phyloP scores from a whole-genome alignment of 2,888 invertebrate genomes.

The Fabriciana adippe region DNA sequence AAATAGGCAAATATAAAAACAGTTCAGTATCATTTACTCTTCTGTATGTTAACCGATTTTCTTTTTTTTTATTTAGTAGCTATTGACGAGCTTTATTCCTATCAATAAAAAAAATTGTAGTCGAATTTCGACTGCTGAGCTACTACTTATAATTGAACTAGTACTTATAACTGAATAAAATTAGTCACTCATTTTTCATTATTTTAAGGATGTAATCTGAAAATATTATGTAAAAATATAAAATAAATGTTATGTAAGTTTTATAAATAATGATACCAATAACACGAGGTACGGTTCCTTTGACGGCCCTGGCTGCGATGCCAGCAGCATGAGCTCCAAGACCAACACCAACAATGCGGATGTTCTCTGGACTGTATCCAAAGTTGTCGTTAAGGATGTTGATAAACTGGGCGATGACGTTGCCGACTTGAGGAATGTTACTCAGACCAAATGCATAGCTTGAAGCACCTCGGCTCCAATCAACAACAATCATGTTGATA shows the following conservation, averaged over 20 bases:
- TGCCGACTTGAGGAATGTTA: constrained; percentile 61
- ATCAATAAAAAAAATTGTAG: no score
- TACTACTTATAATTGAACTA: no score
- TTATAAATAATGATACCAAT: constrained; percentile 54
- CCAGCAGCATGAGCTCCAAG: constrained; percentile 75
- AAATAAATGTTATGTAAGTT: neutral
- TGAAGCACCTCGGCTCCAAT: constrained; percentile 62
- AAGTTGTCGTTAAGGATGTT: constrained; percentile 61
- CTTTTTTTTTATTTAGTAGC: no score
- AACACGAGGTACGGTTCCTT: constrained; percentile 57
- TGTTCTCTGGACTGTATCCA: constrained; percentile 49
- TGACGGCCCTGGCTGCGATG: constrained; percentile 59
- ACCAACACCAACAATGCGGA: constrained; percentile 72
- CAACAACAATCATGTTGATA: constrained; percentile 69
- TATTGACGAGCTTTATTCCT: no score
- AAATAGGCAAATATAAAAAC: neutral
- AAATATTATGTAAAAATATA: neutral
- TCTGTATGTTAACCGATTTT: no score
- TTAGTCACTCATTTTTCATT: no score
- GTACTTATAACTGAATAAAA: no score
- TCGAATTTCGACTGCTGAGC: no score
- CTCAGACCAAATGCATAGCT: constrained; percentile 63
- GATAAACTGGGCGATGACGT: constrained; percentile 62
- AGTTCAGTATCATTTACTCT: no score
- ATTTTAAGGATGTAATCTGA: no score